Percentiles rank a stretch among this genome's conserved stretches.
These are phyloP conservation scores for Myrmophylax atrothorax DNA, from an alignment of 2,113 vertebrate species.

Conservation along the genomic window DNA sequence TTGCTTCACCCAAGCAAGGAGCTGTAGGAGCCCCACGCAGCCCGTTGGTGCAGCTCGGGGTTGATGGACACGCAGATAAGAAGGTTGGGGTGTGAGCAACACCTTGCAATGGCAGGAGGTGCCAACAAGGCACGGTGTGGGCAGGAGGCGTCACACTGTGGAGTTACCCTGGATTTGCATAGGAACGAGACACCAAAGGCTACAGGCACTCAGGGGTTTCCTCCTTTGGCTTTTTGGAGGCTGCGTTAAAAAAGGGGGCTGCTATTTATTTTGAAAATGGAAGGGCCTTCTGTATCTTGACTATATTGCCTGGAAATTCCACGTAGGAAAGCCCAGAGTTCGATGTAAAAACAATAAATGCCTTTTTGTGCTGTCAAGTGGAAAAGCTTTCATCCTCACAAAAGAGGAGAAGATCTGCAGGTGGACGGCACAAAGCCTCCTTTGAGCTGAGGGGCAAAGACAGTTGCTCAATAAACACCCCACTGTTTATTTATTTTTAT, in stretches of 20 bases:
- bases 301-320: neutral
- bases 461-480: constrained; percentile 15
- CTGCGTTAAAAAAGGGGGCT: neutral
- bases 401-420: constrained; percentile 26
- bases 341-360: neutral
- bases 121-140: neutral
- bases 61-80: neutral
- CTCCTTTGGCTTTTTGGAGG: neutral
- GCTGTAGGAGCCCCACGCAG: neutral
- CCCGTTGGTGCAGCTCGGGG: neutral
- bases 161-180: neutral
- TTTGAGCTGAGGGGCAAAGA: constrained; percentile 18
- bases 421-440: constrained; percentile 35
- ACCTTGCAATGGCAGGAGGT: neutral
- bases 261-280: neutral
- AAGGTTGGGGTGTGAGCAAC: neutral
- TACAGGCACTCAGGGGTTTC: neutral
- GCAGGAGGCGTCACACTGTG: neutral
- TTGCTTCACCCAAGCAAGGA: neutral
- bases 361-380: neutral
- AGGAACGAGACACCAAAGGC: neutral
- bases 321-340: neutral
- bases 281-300: neutral
- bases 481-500: neutral
- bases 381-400: neutral